Percentiles rank a stretch among this genome's conserved stretches.
Evolutionary conservation across 2,888 invertebrate genomes (phyloP).

Genomic region (Strigamia crassipes): DNA sequence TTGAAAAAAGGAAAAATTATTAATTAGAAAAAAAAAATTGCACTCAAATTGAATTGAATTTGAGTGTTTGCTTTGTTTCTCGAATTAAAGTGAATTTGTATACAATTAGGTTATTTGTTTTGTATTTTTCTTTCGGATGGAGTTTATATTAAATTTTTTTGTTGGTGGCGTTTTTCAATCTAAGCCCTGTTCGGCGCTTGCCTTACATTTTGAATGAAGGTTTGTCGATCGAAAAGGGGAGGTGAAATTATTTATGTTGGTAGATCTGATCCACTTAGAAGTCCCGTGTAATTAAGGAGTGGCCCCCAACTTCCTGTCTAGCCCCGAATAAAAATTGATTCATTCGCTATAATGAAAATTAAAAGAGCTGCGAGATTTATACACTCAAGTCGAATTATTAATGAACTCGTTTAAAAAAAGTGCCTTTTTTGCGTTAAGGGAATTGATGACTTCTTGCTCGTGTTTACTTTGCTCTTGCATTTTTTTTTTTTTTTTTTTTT

Average conservation of each 20-base stretch:
- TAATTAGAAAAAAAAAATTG: neutral
- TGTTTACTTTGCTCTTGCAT: too few species aligned
- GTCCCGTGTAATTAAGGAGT: slow-evolving; percentile 42
- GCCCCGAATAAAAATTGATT: slow-evolving; percentile 40
- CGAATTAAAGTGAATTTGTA: neutral
- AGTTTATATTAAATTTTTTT: neutral
- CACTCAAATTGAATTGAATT: neutral
- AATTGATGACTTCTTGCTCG: too few species aligned
- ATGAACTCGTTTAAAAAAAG: slow-evolving; percentile 37
- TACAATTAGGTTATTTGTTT: neutral
- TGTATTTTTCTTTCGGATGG: neutral
- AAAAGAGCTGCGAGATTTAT: slow-evolving; percentile 32
- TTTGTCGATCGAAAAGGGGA: slow-evolving; percentile 37
- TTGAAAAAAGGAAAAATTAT: neutral
- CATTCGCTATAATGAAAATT: slow-evolving; percentile 39
- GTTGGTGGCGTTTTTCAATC: neutral
- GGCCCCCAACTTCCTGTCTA: slow-evolving; percentile 42
- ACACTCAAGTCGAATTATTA: slow-evolving; percentile 35
- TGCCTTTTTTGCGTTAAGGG: neutral
- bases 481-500: too few species aligned
- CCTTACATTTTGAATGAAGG: slow-evolving; percentile 18
- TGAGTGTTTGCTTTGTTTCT: neutral
- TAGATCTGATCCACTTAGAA: slow-evolving; percentile 36
- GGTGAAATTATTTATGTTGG: slow-evolving; percentile 42
- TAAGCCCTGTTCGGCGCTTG: neutral